These are phyloP conservation scores for Polypterus senegalus DNA, from an alignment of 2,113 vertebrate genomes.

Conservation along the genomic window DNA sequence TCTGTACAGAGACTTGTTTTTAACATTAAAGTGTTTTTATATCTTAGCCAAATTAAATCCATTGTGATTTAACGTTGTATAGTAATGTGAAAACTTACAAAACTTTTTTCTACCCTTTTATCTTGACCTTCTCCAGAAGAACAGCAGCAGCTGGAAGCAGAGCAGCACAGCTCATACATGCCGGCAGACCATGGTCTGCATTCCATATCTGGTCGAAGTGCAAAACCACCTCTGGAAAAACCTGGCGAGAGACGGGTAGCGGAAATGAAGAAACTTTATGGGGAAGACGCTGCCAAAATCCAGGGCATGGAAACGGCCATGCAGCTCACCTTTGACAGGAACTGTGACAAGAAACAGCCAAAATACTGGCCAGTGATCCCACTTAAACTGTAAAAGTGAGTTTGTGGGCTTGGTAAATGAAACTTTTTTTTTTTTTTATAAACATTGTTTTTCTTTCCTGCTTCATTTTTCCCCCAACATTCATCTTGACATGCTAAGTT, in stretches of 20 bases:
- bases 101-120: no score
- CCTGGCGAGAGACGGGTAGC: conserved; percentile 64
- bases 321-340: conserved; percentile 80
- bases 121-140: conserved; percentile 43
- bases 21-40: no score
- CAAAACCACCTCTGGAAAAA: conserved; percentile 56
- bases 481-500: no score
- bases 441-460: no score
- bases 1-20: no score
- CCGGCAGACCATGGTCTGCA: conserved; percentile 72
- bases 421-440: no score
- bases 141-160: conserved; percentile 73
- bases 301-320: conserved; percentile 84
- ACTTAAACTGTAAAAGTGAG: conserved; percentile 58
- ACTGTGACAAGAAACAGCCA: conserved; percentile 77
- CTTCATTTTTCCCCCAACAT: no score
- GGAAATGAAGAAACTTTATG: conserved; percentile 81
- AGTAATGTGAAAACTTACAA: no score
- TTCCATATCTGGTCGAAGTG: conserved; percentile 30
- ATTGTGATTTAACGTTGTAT: no score
- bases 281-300: conserved; percentile 66
- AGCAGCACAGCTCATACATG: conserved; percentile 57
- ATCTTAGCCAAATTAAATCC: no score
- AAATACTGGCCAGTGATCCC: conserved; percentile 95
- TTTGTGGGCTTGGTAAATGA: background rate